phyloP scores from a whole-genome alignment of 2,888 invertebrate species.

The Acrobasis consociella region DNA sequence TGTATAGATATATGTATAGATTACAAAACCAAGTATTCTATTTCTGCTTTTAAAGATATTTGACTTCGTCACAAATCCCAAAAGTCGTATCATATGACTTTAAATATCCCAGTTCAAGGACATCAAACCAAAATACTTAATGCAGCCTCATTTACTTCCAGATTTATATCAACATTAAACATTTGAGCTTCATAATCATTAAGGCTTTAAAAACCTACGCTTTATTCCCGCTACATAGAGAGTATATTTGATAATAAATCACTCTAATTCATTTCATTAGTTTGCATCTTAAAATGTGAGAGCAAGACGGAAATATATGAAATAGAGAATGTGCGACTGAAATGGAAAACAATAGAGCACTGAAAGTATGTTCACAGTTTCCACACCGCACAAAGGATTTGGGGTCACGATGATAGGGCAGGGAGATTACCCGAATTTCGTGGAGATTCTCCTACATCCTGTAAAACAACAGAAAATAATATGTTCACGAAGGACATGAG shows the following conservation, averaged over 20 bases:
- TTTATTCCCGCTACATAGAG: not conserved
- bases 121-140: not conserved
- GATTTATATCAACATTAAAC: not conserved
- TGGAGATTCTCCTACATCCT: slow-evolving; percentile 32
- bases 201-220: not conserved
- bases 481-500: too few relatives aligned
- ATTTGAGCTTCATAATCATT: not conserved
- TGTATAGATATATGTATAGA: too few relatives aligned
- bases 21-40: too few relatives aligned
- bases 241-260: slow-evolving; percentile 19
- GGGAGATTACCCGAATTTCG: slow-evolving; percentile 45
- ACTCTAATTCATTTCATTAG: slow-evolving; percentile 43
- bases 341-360: slow-evolving; percentile 54
- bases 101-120: not conserved
- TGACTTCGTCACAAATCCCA: too few relatives aligned
- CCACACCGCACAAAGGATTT: slow-evolving; percentile 67
- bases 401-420: slow-evolving; percentile 48
- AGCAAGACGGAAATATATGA: slow-evolving; percentile 38
- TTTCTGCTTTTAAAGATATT: too few relatives aligned
- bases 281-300: slow-evolving; percentile 46
- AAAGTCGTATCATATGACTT: too few relatives aligned
- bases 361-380: slow-evolving; percentile 62
- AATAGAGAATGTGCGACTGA: slow-evolving; percentile 36
- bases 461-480: too few relatives aligned
- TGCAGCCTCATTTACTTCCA: not conserved